Percentiles rank a stretch among this genome's conserved stretches.
These are phyloP conservation scores for Polypedilum pembai DNA, from an alignment of 1,140 invertebrate species.

Conservation along the genomic window DNA sequence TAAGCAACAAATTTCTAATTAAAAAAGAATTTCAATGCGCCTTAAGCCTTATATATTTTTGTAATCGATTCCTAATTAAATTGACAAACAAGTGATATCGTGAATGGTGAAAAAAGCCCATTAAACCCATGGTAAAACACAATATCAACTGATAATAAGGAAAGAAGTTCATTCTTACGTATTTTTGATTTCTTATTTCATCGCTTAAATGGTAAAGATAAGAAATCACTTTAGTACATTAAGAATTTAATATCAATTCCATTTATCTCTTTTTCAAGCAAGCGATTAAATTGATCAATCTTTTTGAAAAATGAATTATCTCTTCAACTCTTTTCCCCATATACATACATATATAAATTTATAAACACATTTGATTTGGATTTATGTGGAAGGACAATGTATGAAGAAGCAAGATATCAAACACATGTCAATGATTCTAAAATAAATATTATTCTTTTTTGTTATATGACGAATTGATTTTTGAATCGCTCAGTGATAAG, in stretches of 20 bases:
- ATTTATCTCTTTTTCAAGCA: neutral
- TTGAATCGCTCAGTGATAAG: conserved; percentile 22
- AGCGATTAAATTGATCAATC: conserved; percentile 12
- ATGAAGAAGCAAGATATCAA: neutral
- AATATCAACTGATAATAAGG: neutral
- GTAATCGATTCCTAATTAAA: conserved; percentile 18
- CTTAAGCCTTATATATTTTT: neutral
- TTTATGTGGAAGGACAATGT: neutral
- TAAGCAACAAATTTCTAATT: neutral
- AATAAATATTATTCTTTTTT: conserved; percentile 14
- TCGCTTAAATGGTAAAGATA: no score
- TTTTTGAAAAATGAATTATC: neutral
- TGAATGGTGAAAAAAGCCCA: neutral
- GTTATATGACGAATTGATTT: conserved; percentile 25
- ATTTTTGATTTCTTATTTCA: neutral
- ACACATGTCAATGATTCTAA: conserved; percentile 17
- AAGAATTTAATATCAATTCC: neutral
- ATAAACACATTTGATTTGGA: neutral
- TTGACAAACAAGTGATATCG: conserved; percentile 17
- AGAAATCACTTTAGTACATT: neutral
- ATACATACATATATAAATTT: neutral
- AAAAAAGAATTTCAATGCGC: neutral
- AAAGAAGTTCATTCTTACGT: neutral
- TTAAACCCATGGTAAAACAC: neutral
- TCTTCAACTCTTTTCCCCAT: neutral